These are phyloP conservation scores for Rynchops niger DNA, from an alignment of 2,113 vertebrate genomes.

Conservation along the genomic window DNA sequence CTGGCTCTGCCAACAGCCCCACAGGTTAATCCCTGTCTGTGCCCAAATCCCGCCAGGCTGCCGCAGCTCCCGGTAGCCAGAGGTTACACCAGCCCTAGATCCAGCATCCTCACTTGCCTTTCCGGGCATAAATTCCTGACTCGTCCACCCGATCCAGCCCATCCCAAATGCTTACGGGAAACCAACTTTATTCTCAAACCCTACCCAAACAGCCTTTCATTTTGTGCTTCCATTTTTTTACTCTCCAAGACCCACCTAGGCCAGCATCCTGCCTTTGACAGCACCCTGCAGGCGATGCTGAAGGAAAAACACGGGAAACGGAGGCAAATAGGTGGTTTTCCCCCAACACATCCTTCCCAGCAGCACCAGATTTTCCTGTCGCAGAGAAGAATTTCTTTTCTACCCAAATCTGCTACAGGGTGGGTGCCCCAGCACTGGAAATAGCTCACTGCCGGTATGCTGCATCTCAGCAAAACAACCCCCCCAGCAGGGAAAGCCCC, in stretches of 20 bases:
- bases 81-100: neutral
- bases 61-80: neutral
- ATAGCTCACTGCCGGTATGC: neutral
- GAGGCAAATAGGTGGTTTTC: neutral
- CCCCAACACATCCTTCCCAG: neutral
- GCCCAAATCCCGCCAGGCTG: neutral
- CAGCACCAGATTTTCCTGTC: neutral
- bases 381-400: neutral
- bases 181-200: neutral
- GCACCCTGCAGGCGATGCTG: neutral
- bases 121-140: neutral
- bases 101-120: neutral
- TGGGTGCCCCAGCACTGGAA: neutral
- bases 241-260: neutral
- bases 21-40: neutral
- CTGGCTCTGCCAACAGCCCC: neutral
- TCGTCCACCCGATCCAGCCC: neutral
- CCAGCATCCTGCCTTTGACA: neutral
- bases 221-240: neutral
- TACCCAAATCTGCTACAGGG: neutral
- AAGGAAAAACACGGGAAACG: neutral
- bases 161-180: rapidly evolving
- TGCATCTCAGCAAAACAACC: neutral
- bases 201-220: neutral
- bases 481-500: neutral